A percentile compares a stretch with the other conserved stretches of the same genome.
Evolutionary conservation across 2,888 invertebrate genomes (phyloP).

Genomic region (Boloria euphrosyne): DNA sequence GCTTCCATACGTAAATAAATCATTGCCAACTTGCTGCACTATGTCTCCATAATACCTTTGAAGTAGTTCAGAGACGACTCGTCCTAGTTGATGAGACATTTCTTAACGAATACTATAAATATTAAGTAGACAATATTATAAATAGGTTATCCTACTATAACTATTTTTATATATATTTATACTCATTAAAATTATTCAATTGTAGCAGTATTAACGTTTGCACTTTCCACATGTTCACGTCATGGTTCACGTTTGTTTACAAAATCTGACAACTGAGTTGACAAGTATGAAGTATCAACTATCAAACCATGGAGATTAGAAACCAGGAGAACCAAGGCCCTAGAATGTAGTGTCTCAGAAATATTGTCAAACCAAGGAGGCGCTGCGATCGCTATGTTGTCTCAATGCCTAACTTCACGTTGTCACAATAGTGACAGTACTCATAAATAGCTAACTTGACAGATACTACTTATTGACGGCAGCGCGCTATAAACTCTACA

Average conservation of each 20-base stretch:
- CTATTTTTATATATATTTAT: no score
- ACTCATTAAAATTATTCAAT: not conserved
- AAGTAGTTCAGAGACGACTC: conserved; percentile 87
- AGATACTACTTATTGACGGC: no score
- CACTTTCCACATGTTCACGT: conserved; percentile 21
- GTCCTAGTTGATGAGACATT: conserved; percentile 88
- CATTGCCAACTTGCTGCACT: conserved; percentile 87
- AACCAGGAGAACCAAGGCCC: no score
- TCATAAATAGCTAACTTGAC: no score
- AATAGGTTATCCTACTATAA: not conserved
- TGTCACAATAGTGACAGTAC: no score
- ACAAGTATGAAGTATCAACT: no score
- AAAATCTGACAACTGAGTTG: conserved; percentile 22
- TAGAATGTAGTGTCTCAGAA: no score
- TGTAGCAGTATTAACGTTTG: not conserved
- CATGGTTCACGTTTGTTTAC: conserved; percentile 14
- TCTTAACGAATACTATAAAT: conserved; percentile 30
- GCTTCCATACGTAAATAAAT: conserved; percentile 86
- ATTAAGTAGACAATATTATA: not conserved
- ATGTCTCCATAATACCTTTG: conserved; percentile 91
- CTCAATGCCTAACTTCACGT: no score
- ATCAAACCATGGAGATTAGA: no score
- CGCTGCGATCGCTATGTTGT: no score
- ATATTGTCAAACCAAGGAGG: no score
- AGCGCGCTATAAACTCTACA: no score